A percentile compares a stretch with the other conserved stretches of the same genome.
phyloP scores from a whole-genome alignment of 2,888 invertebrate species.

The Phyllotreta striolata region DNA sequence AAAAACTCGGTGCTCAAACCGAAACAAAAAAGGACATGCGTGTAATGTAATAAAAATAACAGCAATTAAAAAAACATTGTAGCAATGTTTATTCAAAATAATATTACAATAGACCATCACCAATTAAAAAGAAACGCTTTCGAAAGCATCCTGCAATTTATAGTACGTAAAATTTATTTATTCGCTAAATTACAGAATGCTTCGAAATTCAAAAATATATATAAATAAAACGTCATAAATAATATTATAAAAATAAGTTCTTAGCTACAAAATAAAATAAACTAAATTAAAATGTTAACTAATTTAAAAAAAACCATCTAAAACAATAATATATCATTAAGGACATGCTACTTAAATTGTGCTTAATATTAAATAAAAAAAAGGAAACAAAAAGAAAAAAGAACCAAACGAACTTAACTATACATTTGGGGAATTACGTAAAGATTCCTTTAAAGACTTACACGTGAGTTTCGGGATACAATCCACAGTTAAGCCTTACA shows the following conservation, averaged over 20 bases:
- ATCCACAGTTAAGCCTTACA: no score
- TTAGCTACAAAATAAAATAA: slow-evolving; percentile 50
- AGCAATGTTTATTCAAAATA: slow-evolving; percentile 60
- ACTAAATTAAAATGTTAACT: slow-evolving; percentile 46
- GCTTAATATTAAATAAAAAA: slow-evolving; percentile 53
- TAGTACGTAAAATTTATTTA: slow-evolving; percentile 1
- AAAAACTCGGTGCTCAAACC: slow-evolving; percentile 44
- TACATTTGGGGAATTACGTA: background rate
- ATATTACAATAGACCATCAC: slow-evolving; percentile 60
- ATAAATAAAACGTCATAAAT: slow-evolving; percentile 51
- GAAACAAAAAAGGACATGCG: slow-evolving; percentile 55
- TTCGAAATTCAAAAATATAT: slow-evolving; percentile 44
- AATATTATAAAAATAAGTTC: slow-evolving; percentile 41
- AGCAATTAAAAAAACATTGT: slow-evolving; percentile 58
- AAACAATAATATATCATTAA: slow-evolving; percentile 46
- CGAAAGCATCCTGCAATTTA: slow-evolving; percentile 28
- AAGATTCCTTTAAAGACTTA: no score
- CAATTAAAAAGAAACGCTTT: slow-evolving; percentile 45
- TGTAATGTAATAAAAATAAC: slow-evolving; percentile 56
- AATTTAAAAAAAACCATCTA: slow-evolving; percentile 44
- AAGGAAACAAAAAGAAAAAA: slow-evolving; percentile 44
- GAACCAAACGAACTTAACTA: slow-evolving; percentile 36
- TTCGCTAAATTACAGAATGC: slow-evolving; percentile 33
- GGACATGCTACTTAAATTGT: slow-evolving; percentile 53
- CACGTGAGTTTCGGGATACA: no score